Evolutionary conservation across 2,797 vertebrate species (phyloP).

Genomic region (Adrianichthys oophorus): DNA sequence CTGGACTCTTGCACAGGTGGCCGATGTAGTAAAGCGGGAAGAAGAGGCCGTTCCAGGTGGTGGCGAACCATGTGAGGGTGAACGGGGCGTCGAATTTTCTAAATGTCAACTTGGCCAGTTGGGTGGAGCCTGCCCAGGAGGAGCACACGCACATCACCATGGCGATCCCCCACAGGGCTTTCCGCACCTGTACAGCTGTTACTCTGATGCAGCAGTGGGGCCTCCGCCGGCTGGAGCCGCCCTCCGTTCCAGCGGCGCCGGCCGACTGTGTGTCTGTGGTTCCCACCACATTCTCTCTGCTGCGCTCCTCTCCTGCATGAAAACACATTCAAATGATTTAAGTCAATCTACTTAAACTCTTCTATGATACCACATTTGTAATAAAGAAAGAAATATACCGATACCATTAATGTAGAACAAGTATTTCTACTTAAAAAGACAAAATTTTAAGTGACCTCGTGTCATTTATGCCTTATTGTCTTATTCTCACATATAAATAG

Average conservation of each 20-base stretch:
- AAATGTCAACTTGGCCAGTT: slow-evolving; percentile 93
- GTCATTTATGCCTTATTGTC: slow-evolving; percentile 14
- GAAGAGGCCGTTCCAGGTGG: slow-evolving; percentile 94
- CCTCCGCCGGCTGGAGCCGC: slow-evolving; percentile 64
- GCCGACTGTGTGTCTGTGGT: slow-evolving; percentile 79
- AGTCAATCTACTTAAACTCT: too few relatives aligned
- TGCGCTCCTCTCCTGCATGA: slow-evolving; percentile 85
- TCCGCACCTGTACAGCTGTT: slow-evolving; percentile 81
- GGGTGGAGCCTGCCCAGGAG: slow-evolving; percentile 93
- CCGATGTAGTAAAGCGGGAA: slow-evolving; percentile 94
- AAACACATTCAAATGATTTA: slow-evolving; percentile 1
- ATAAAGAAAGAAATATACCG: too few relatives aligned
- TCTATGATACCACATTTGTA: too few relatives aligned
- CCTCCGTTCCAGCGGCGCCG: slow-evolving; percentile 67
- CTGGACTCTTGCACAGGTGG: slow-evolving; percentile 87
- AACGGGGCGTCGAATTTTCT: slow-evolving; percentile 89
- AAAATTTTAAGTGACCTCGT: slow-evolving; percentile 13
- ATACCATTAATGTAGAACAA: too few relatives aligned
- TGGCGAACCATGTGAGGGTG: slow-evolving; percentile 96
- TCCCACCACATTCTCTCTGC: slow-evolving; percentile 84
- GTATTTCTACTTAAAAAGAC: not conserved
- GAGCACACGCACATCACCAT: slow-evolving; percentile 91
- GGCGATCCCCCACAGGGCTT: slow-evolving; percentile 88
- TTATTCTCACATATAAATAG: slow-evolving; percentile 53
- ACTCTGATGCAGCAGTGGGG: slow-evolving; percentile 81